Base-by-base conservation (phyloP, 35 echinoderm and acorn worm species). In the Heliocidaris erythrogramma region DNA sequence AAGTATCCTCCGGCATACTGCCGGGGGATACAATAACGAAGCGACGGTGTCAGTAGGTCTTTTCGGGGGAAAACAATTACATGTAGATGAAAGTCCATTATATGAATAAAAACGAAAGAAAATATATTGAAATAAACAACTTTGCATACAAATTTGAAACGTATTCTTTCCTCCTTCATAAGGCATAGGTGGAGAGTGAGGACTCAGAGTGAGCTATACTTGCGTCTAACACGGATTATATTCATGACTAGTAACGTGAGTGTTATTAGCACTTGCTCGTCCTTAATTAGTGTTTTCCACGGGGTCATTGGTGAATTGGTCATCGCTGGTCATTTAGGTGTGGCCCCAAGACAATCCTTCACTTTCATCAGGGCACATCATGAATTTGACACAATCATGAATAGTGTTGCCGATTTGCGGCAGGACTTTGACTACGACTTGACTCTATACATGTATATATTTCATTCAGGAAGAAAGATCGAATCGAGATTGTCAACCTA, bases 241-340 rank as follows among this genome's bases (percentile, higher is more conserved):
- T 78, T 78, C 18, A 78, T 78, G 65, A 78, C 65, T 78, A 27
- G 17, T n/a, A 78, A 78, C n/a, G 65, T 78, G 65, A 78, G 27
- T n/a, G 65, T 78, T 78, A 27, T 78, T 78, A 78, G 65, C 65
- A 78, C 65, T 78, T 78, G 65, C 21, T 78, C 27, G 14, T 78
- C 65, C 27, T 78, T 78, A 78, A 78, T 78, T 78, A 24, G 65
- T 78, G 21, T 78, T 78, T 78, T 78, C 65, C 65, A 78, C n/a
- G 65, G n/a, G 65, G 65, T 78, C 65, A 78, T 78, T 78, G 65
- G 65, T 78, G 65, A 78, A 78, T 78, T 78, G 65, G 65, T 78
- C 65, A 78, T 78, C 65, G 27, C 18, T 78, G 65, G 65, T 78
- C 65, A 78, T 60, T 78, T 78, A 78, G 65, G 65, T 78, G 65